A percentile compares a stretch with the other conserved stretches of the same genome.
phyloP scores from a whole-genome alignment of 2,888 invertebrate species.

The Lasioglossum oenotherae region DNA sequence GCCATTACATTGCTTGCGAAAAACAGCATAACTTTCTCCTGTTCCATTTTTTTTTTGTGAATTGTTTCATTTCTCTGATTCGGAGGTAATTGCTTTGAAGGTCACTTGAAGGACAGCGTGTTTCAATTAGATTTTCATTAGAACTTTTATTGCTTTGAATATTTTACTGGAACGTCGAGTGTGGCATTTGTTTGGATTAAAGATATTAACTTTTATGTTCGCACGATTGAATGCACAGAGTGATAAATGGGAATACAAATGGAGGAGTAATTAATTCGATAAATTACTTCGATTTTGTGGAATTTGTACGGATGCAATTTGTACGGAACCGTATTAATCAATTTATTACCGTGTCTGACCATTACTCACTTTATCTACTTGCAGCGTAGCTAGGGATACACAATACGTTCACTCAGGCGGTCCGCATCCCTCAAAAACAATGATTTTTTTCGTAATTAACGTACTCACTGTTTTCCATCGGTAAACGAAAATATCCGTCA shows the following conservation, averaged over 20 bases:
- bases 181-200: neutral
- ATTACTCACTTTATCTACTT: constrained; percentile 5
- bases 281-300: constrained; percentile 1
- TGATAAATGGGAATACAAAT: neutral
- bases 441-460: too few species aligned
- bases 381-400: neutral
- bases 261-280: neutral
- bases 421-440: neutral
- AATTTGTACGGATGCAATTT: neutral
- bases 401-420: neutral
- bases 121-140: too few species aligned
- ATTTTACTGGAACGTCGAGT: too few species aligned
- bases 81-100: too few species aligned
- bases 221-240: neutral
- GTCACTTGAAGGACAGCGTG: too few species aligned
- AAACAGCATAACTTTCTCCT: too few species aligned
- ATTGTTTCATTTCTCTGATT: too few species aligned
- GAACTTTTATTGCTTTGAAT: too few species aligned
- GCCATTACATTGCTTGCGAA: too few species aligned
- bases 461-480: too few species aligned
- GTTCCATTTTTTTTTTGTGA: too few species aligned
- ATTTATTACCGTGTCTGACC: neutral
- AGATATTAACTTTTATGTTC: neutral
- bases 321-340: neutral
- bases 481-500: too few species aligned